Evolutionary conservation across 2,888 invertebrate genomes (phyloP), one percentile per base, ranked within the genome.

Genomic region (Lysandra bellargus): DNA sequence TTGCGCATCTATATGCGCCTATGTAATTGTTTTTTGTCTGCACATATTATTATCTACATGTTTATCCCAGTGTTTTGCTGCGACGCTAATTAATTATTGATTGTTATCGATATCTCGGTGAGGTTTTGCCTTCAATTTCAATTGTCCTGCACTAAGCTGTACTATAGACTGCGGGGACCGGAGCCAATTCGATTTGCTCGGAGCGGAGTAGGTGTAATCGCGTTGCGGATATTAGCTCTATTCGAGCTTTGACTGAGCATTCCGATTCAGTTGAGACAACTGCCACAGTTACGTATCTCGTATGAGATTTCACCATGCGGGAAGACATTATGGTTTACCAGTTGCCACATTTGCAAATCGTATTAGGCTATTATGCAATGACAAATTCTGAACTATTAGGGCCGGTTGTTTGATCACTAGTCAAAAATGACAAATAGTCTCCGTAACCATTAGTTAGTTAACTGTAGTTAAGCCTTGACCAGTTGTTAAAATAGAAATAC

Each of bases 241-340:
- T 69, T 69, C 64, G 64, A 33, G 30, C 30, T 69, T 69, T 33
- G 64, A 69, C 4, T 69, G 30, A 69, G 64, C 9, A 69, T 69
- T 69, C 64, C 64, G 64, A 69, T 69, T 69, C 64, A 69, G 64
- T 69, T 69, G 30, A 61, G 61, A 30, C 64, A 30, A 30, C 33
- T 69, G 64, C 64, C 64, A 69, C 64, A 69, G 64, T 69, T 69
- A 69, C 64, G 30, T 69, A 69, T 69, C 64, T 30, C 30, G 64
- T 64, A 33, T 64, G 64, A 64, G 64, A 64, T 64, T 64, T 64
- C 64, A 64, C 9, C 14, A 64, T 4, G 9, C 30, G 23, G 61
- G 61, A n/a, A 61, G 61, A 61, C 61, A 14, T 53, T 17, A 61
- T 61, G 61, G n/a, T 23, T 61, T 5, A 61, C 61, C 61, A 33